These are phyloP conservation scores for Gnathonemus longibarbis DNA, from an alignment of 2,113 vertebrate species.

Conservation along the genomic window DNA sequence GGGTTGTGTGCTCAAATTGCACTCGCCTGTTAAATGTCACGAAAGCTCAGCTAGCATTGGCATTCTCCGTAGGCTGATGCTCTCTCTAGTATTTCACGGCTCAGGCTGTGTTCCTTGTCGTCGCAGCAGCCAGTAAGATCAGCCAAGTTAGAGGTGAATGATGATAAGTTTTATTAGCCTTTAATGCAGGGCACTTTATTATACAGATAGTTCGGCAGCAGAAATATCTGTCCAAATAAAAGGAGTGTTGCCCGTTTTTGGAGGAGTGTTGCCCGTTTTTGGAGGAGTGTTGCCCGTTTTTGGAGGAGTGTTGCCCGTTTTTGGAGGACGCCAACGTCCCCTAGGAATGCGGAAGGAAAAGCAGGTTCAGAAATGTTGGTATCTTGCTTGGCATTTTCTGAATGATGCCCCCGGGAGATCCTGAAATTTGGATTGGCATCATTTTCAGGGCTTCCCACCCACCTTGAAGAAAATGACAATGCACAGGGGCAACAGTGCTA, in stretches of 20 bases:
- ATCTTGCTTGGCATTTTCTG: background rate
- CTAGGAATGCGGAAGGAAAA: background rate
- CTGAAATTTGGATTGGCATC: background rate
- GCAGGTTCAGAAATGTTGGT: background rate
- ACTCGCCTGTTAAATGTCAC: background rate
- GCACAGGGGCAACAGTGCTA: too few species aligned
- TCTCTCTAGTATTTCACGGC: background rate
- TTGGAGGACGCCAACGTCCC: background rate
- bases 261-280: background rate
- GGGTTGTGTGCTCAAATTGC: background rate
- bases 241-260: background rate
- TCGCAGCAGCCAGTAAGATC: background rate
- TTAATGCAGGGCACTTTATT: background rate
- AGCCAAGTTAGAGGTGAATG: background rate
- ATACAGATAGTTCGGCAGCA: background rate
- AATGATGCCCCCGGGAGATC: background rate
- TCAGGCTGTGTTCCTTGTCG: background rate
- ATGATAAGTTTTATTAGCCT: background rate
- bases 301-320: background rate
- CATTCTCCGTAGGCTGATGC: background rate
- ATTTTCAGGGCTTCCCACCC: background rate
- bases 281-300: background rate
- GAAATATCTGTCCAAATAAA: background rate
- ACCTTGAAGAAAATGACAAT: background rate
- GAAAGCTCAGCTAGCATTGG: background rate